Evolutionary conservation across 2,797 vertebrate species (phyloP).

Genomic region (Dromococcyx pavoninus): DNA sequence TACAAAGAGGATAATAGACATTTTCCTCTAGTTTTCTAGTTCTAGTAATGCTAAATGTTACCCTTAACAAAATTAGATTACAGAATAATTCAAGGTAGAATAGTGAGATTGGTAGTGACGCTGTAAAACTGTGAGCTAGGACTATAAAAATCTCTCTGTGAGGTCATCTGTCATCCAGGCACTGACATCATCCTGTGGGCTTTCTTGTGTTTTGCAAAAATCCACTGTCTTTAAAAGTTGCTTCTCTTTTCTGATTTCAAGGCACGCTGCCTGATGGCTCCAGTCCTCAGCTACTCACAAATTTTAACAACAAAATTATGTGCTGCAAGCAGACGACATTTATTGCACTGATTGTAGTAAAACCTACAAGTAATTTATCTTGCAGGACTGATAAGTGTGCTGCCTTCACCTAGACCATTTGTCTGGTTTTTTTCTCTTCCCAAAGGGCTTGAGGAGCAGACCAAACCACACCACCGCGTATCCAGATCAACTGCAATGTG

Average conservation of each 20-base stretch:
- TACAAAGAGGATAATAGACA: neutral
- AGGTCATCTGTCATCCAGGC: neutral
- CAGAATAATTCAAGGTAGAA: neutral
- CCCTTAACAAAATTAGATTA: neutral
- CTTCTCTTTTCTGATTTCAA: neutral
- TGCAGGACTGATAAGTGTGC: neutral
- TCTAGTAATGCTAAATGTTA: neutral
- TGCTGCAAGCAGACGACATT: neutral
- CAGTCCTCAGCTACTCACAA: neutral
- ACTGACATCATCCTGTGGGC: neutral
- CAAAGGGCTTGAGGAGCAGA: fast-evolving
- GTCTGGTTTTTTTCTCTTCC: neutral
- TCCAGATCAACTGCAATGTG: neutral
- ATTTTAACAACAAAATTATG: neutral
- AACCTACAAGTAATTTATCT: neutral
- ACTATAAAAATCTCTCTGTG: neutral
- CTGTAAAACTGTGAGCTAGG: neutral
- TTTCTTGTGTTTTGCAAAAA: neutral
- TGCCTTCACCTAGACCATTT: neutral
- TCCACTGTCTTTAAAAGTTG: neutral
- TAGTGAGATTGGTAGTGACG: neutral
- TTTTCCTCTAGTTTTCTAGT: neutral
- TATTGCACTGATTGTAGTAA: neutral
- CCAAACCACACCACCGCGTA: fast-evolving
- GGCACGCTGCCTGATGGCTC: neutral